Base-by-base conservation (phyloP, 2,888 invertebrate genomes). In the Tipula unca region DNA sequence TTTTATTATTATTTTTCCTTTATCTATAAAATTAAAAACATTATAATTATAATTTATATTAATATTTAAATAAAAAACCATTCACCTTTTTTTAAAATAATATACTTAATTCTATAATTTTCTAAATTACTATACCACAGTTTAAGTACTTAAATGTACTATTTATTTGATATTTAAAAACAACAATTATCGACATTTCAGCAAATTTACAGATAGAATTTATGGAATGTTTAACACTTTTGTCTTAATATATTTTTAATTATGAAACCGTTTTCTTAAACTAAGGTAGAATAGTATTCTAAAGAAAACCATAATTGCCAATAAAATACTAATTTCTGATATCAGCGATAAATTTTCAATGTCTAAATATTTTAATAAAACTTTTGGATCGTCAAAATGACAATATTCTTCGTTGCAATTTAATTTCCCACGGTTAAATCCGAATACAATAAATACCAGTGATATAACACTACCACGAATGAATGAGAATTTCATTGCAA, bases 381-480 rank as follows among this genome's bases (percentile, higher is more conserved):
- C 93, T 82, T 93, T 92, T 0, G 94, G 94, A 89, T 94, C 93
- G 10, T 93, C 91, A 88, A 94, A 94, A 87, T 94, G 94, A 88
- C 94, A 94, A 88, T 94, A 94, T 36, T 93, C 90, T 0, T 93
- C 93, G 14, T 91, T 89, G 88, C 94, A 94, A 2, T 92, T 91
- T 3, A 94, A 89, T 1, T 92, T 91, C 82, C 91, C 90, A 13
- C 94, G 91, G 86, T 92, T 92, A 87, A 93, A 93, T 6, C 94
- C 94, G 88, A 94, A 94, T 3, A 94, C 92, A 0, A 93, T 92
- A 1, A 94, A 89, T 0, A 94, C 92, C 89, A 94, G 90, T 0
- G 93, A 93, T 14, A 94, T 94, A 1, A 94, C 93, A 0, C 94
- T 94, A 87, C 94, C 93, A 25, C 94, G 92, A 87, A 94, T 92